Conservation (phyloP, 1,140 invertebrate genomes). For the Frieseomelitta varia region DNA sequence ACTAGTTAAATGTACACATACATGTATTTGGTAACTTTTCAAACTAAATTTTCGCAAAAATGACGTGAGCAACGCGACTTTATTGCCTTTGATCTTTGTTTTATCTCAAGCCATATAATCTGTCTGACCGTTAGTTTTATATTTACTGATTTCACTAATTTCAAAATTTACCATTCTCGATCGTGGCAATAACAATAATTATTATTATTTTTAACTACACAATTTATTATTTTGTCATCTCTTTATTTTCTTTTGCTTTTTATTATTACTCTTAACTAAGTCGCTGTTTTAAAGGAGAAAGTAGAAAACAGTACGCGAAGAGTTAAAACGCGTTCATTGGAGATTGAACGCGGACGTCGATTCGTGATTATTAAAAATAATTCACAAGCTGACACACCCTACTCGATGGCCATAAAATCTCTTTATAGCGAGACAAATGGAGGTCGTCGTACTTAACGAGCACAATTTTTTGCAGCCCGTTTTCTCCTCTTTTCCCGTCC, state of each 20-base stretch:
- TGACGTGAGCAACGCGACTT: neutral
- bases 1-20: neutral
- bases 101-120: neutral
- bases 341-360: no score
- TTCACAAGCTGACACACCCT: neutral
- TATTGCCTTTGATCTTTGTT: neutral
- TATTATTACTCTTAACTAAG: no score
- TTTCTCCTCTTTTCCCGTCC: conserved; percentile 1
- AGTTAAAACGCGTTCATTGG: neutral
- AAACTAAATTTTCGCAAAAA: neutral
- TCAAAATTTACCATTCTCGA: no score
- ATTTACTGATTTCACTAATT: neutral
- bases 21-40: neutral
- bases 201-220: no score
- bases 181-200: no score
- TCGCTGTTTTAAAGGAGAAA: neutral
- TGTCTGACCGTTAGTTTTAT: neutral
- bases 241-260: no score
- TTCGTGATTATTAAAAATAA: conserved; percentile 30
- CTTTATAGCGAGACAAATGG: conserved; percentile 45
- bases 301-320: neutral
- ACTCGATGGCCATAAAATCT: conserved; percentile 18
- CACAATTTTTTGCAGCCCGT: conserved; percentile 39
- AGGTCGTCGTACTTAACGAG: conserved; percentile 44
- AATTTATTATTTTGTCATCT: no score